Conservation (phyloP, 2,888 invertebrate species). For the Amphipoea lucens region DNA sequence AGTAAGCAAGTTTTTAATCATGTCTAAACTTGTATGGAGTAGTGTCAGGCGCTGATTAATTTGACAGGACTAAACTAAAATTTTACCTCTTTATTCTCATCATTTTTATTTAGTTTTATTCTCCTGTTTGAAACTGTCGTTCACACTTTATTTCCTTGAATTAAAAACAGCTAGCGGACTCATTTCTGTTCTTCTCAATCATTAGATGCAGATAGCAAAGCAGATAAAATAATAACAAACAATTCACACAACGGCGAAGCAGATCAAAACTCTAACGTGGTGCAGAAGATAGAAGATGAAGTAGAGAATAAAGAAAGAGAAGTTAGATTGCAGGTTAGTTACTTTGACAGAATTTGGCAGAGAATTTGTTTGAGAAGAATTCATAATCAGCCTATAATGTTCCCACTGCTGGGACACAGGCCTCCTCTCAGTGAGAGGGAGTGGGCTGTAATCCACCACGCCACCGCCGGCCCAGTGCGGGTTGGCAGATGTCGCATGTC, state of each 20-base stretch:
- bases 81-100: too few species aligned
- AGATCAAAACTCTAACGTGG: conserved; percentile 85
- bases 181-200: conserved; percentile 1
- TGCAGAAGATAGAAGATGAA: conserved; percentile 83
- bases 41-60: too few species aligned
- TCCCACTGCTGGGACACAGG: too few species aligned
- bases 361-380: not conserved
- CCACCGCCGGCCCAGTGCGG: too few species aligned
- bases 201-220: conserved; percentile 71
- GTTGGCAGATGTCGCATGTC: too few species aligned
- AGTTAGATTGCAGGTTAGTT: conserved; percentile 78
- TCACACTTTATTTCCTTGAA: not conserved
- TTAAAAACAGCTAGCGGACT: not conserved
- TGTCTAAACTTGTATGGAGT: too few species aligned
- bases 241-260: conserved; percentile 81
- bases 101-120: not conserved
- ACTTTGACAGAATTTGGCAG: not conserved
- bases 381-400: too few species aligned
- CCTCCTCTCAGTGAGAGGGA: too few species aligned
- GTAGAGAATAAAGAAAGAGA: conserved; percentile 82
- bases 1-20: too few species aligned
- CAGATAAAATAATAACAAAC: conserved; percentile 77
- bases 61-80: too few species aligned
- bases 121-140: not conserved
- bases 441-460: too few species aligned